Percentiles rank a stretch among this genome's conserved stretches.
Conservation (phyloP, 2,797 vertebrate species). For the Onychomys torridus region DNA sequence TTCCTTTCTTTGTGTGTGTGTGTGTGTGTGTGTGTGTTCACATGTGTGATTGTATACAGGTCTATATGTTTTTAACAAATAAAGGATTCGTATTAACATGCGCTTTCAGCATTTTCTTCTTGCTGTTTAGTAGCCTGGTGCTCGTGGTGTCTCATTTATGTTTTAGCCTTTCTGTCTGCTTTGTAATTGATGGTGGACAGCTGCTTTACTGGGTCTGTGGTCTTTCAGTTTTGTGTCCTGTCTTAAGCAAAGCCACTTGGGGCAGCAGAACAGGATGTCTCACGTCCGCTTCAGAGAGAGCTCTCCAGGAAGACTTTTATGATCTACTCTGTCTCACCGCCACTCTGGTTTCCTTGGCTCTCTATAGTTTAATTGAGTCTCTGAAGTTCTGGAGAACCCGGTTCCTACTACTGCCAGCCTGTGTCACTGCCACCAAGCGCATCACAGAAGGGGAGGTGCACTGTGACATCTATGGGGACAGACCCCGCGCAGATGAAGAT, state of each 20-base stretch:
- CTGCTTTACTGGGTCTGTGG: background rate
- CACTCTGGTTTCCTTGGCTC: background rate
- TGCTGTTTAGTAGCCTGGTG: background rate
- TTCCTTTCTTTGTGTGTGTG: background rate
- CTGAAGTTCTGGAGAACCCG: slow-evolving; percentile 99
- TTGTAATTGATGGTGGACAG: background rate
- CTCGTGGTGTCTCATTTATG: background rate
- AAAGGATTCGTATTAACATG: background rate
- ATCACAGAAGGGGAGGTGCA: slow-evolving; percentile 94
- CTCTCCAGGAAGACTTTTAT: background rate
- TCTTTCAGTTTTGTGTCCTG: background rate
- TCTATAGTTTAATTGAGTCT: slow-evolving; percentile 94
- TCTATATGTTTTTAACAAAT: background rate
- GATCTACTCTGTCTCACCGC: background rate
- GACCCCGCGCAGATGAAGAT: slow-evolving; percentile 90
- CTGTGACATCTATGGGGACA: slow-evolving; percentile 97
- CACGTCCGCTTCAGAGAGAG: background rate
- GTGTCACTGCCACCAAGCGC: slow-evolving; percentile 94
- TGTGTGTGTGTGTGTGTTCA: background rate
- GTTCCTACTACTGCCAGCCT: slow-evolving; percentile 96
- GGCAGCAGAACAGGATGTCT: background rate
- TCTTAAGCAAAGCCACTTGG: background rate
- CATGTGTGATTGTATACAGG: background rate
- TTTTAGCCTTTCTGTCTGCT: slow-evolving; percentile 6
- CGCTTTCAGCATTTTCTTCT: slow-evolving; percentile 1